phyloP scores from a whole-genome alignment of 2,888 invertebrate genomes.

The Macrosoma leucophasiata region DNA sequence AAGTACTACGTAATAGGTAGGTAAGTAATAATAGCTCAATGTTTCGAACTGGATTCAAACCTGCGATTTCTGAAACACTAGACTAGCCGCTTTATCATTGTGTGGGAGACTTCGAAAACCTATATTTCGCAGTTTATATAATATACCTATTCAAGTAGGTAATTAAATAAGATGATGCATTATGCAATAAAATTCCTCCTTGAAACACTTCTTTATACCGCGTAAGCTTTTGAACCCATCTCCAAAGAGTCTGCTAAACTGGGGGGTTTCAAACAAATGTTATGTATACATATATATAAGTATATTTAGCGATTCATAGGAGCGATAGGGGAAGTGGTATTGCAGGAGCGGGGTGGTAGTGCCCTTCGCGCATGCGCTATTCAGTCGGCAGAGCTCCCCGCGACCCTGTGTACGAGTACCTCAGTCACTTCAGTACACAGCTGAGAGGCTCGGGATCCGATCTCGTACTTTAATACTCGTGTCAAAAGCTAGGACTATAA shows the following conservation, averaged over 20 bases:
- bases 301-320: too few species aligned
- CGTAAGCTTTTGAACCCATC: constrained; percentile 25
- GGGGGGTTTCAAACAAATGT: too few species aligned
- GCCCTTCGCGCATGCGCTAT: constrained; percentile 64
- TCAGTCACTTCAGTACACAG: constrained; percentile 59
- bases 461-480: constrained; percentile 25
- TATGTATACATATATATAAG: too few species aligned
- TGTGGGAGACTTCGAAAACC: too few species aligned
- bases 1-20: too few species aligned
- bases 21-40: too few species aligned
- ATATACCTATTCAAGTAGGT: too few species aligned
- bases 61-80: too few species aligned
- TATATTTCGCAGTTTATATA: too few species aligned
- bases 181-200: background rate
- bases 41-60: too few species aligned
- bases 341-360: constrained; percentile 45
- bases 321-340: constrained; percentile 40
- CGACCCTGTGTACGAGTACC: constrained; percentile 37
- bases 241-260: constrained; percentile 36
- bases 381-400: constrained; percentile 41
- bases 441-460: constrained; percentile 40
- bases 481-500: constrained; percentile 49
- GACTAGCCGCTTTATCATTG: too few species aligned
- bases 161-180: too few species aligned
- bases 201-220: constrained; percentile 17